Evolutionary conservation across 2,113 vertebrate genomes (phyloP), one percentile per base, ranked within the genome.

Genomic region (Anser brachyrhynchus): DNA sequence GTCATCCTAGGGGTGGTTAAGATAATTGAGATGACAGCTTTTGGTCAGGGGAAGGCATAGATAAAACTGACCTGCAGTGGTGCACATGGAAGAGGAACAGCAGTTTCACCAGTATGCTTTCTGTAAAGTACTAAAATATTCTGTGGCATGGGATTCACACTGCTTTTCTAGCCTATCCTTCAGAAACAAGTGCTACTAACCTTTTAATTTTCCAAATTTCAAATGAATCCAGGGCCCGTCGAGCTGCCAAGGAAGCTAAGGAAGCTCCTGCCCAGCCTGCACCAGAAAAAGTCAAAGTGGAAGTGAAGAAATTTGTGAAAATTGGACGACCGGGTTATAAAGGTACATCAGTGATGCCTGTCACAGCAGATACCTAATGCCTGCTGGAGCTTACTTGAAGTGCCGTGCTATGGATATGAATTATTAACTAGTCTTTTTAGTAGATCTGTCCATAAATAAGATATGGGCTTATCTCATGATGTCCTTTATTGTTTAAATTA

Each of bases 261-360:
- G 99, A 99, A 88, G 99, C 99, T 61, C 99, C 99, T 1, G 99
- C 99, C 80, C 99, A 99, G 93, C 99, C 99, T 0, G 99, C 99
- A 0, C 99, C 99, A 0, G 99, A 99, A 37, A 99, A 99, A 76
- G 99, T 99, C 62, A 99, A 99, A 92, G 99, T 99, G 69, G 99
- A 99, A 91, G 99, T 99, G 77, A 99, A 99, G 97, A 99, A 99
- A 83, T 99, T 99, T 97, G 99, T 99, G 83, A 99, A 99, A 97
- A 99, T 99, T 4, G 99, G 99, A 11, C 98, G 99, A 17, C 99
- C 99, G 0, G 99, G 99, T 84, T 99, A 99, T 93, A 99, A 99
- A 98, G 99, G 99, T 99, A 52, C 1, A 43, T 23, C 7, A 1
- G 25, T 43, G 44, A 13, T 9, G 52, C 8, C 49, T 52, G 52